Conservation (phyloP, 2,113 vertebrate species). For the Potamarius usumacintae region DNA sequence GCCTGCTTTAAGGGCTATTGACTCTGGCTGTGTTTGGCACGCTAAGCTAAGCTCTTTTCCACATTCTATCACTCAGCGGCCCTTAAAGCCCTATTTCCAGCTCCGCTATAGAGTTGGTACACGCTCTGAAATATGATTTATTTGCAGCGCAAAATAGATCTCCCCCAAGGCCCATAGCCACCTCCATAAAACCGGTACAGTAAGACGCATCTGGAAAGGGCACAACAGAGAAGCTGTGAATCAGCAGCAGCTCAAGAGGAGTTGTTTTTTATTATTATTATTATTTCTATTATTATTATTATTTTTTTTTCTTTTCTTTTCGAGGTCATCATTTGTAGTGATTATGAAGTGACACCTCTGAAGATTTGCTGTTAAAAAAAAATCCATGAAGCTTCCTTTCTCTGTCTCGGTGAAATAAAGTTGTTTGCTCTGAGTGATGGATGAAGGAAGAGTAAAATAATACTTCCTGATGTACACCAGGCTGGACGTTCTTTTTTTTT, state of each 20-base stretch:
- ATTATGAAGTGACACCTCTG: slow-evolving; percentile 80
- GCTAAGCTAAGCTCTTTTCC: slow-evolving; percentile 50
- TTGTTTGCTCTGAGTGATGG: slow-evolving; percentile 80
- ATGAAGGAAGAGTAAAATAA: slow-evolving; percentile 83
- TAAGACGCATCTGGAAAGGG: slow-evolving; percentile 37
- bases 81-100: slow-evolving; percentile 54
- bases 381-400: slow-evolving; percentile 77
- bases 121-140: slow-evolving; percentile 60
- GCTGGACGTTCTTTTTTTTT: slow-evolving; percentile 64
- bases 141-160: slow-evolving; percentile 56
- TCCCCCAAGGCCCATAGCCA: slow-evolving; percentile 45
- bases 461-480: slow-evolving; percentile 82
- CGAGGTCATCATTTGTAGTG: slow-evolving; percentile 73
- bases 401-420: slow-evolving; percentile 80
- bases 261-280: too few species aligned
- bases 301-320: neutral
- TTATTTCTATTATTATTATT: neutral
- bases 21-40: slow-evolving; percentile 61
- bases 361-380: slow-evolving; percentile 82
- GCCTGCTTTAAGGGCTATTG: slow-evolving; percentile 59
- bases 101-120: slow-evolving; percentile 53
- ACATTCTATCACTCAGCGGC: slow-evolving; percentile 59
- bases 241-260: neutral
- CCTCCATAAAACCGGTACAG: slow-evolving; percentile 40
- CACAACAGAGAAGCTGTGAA: slow-evolving; percentile 52